Conservation (phyloP, 2,888 invertebrate genomes). For the Coremacera marginata region DNA sequence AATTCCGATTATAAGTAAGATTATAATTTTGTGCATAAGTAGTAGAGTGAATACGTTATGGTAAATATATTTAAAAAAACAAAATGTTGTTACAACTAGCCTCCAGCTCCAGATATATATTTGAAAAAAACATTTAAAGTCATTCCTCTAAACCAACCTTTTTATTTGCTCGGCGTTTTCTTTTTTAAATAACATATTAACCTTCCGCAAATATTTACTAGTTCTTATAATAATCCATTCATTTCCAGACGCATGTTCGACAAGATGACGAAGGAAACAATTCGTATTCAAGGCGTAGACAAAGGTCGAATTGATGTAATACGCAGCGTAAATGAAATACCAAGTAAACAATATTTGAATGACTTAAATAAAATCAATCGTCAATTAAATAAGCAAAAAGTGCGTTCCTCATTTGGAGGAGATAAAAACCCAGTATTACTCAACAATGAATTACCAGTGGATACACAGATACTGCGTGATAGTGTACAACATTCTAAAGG, state of each 20-base stretch:
- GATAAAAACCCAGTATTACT: conserved; percentile 56
- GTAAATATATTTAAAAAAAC: no score
- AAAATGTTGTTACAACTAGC: no score
- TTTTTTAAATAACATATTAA: no score
- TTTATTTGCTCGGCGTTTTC: not conserved
- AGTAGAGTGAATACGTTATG: no score
- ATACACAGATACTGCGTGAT: conserved; percentile 55
- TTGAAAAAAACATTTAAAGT: not conserved
- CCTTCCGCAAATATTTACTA: no score
- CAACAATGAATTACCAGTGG: conserved; percentile 59
- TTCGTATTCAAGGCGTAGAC: conserved; percentile 54
- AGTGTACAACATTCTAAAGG: conserved; percentile 61
- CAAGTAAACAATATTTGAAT: conserved; percentile 61
- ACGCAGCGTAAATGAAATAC: conserved; percentile 62
- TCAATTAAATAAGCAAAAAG: conserved; percentile 54
- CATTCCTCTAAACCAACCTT: not conserved
- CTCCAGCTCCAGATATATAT: no score
- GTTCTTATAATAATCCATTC: conserved; percentile 26
- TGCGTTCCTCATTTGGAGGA: conserved; percentile 57
- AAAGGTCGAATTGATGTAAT: conserved; percentile 61
- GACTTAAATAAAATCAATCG: conserved; percentile 59
- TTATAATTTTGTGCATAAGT: no score
- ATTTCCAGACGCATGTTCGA: conserved; percentile 60
- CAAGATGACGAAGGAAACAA: conserved; percentile 60
- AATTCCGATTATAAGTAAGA: no score